Conservation (phyloP, 1,140 invertebrate species). For the Drosophila bocki region DNA sequence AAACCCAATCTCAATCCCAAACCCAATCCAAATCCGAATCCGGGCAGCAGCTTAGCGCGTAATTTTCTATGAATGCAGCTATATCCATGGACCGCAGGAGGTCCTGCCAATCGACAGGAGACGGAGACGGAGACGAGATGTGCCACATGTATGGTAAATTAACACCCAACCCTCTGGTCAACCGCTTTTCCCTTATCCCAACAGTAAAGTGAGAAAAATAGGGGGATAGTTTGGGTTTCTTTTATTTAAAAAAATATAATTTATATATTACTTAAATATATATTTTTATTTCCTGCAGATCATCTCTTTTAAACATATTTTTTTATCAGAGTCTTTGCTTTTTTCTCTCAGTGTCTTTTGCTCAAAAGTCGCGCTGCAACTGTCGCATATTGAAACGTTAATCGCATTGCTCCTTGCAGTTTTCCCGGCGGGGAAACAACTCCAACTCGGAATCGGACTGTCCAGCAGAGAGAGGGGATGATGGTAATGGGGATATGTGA, state of each 20-base stretch:
- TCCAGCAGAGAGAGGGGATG: neutral
- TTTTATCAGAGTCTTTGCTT: neutral
- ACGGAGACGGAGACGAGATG: constrained; percentile 12
- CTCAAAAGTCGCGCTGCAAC: constrained; percentile 49
- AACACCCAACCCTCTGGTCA: constrained; percentile 23
- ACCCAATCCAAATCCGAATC: constrained; percentile 18
- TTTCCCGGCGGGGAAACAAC: constrained; percentile 45
- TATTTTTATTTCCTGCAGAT: no score
- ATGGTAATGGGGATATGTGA: constrained; percentile 2
- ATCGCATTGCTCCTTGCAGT: constrained; percentile 65
- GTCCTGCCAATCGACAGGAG: constrained; percentile 34
- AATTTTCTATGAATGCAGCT: constrained; percentile 61
- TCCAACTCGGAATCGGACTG: constrained; percentile 11
- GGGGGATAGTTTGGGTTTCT: no score
- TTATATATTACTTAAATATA: no score
- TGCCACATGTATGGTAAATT: constrained; percentile 56
- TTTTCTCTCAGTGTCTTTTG: constrained; percentile 5
- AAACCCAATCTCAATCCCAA: constrained; percentile 8
- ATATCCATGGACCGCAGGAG: constrained; percentile 56
- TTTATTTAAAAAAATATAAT: no score
- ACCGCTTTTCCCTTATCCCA: neutral
- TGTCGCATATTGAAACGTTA: constrained; percentile 80
- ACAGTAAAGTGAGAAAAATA: neutral
- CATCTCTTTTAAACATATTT: no score
- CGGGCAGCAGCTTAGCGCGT: constrained; percentile 47